Evolutionary conservation across 2,888 invertebrate species (phyloP).

Genomic region (Acleris laterana): DNA sequence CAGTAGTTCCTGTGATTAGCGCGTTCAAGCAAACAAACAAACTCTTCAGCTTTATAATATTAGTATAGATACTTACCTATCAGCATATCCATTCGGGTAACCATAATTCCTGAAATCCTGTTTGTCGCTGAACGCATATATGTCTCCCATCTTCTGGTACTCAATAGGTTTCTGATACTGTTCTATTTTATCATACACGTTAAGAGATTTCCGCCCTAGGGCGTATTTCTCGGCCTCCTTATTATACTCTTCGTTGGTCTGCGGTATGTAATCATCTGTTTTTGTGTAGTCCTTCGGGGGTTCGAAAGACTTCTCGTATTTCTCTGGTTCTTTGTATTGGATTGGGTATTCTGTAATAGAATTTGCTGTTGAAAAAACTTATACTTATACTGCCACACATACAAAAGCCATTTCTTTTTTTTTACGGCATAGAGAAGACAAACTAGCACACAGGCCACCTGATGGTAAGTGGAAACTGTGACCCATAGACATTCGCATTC

Average conservation of each 20-base stretch:
- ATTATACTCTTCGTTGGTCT: conserved; percentile 75
- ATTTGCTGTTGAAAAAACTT: too few species aligned
- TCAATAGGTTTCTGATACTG: conserved; percentile 53
- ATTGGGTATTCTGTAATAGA: conserved; percentile 25
- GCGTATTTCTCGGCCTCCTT: conserved; percentile 77
- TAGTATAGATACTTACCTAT: conserved; percentile 23
- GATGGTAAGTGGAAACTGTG: too few species aligned
- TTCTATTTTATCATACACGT: conserved; percentile 60
- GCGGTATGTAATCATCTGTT: conserved; percentile 67
- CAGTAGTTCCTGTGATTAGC: too few species aligned
- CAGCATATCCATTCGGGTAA: conserved; percentile 50
- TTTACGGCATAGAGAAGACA: too few species aligned
- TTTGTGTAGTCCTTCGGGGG: conserved; percentile 69
- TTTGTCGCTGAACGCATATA: conserved; percentile 53
- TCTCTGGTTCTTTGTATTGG: conserved; percentile 42
- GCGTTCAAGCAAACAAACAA: too few species aligned
- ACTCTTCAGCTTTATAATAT: too few species aligned
- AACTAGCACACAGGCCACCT: too few species aligned
- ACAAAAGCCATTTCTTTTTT: too few species aligned
- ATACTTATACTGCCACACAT: too few species aligned
- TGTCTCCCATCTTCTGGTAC: conserved; percentile 45
- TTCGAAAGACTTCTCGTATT: conserved; percentile 52
- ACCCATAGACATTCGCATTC: too few species aligned
- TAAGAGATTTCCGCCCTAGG: conserved; percentile 63
- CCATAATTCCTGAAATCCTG: conserved; percentile 48